phyloP scores from a whole-genome alignment of 2,113 vertebrate species.

The Damaliscus lunatus region DNA sequence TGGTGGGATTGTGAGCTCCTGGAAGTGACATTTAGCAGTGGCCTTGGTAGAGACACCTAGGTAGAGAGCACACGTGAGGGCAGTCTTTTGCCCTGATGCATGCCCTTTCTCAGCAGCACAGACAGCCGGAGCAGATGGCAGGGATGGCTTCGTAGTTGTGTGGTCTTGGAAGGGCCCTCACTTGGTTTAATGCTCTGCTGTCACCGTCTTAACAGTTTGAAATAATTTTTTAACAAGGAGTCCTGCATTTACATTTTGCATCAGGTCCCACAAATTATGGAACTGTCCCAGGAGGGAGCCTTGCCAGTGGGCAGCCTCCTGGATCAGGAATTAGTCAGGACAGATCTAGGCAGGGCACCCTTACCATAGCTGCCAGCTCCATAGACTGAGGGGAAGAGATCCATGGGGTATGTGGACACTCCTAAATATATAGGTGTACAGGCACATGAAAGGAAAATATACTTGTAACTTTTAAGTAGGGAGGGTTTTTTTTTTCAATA shows the following conservation, averaged over 20 bases:
- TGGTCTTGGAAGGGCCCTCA: background rate
- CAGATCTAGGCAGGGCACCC: background rate
- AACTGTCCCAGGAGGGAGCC: background rate
- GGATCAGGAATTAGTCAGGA: background rate
- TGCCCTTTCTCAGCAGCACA: background rate
- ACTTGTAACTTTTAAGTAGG: background rate
- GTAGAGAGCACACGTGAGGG: background rate
- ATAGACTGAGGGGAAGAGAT: background rate
- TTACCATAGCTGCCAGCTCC: background rate
- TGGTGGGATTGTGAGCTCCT: background rate
- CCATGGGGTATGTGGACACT: background rate
- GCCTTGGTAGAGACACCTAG: background rate
- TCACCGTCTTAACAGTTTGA: background rate
- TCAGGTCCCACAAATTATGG: background rate
- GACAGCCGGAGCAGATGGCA: background rate
- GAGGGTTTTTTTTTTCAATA: background rate
- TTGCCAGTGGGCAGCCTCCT: background rate
- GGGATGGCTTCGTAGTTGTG: background rate
- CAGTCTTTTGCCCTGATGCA: background rate
- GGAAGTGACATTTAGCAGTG: background rate
- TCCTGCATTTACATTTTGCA: background rate
- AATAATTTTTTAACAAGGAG: background rate
- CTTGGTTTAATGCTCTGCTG: background rate
- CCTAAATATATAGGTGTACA: background rate
- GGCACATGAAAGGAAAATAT: background rate